Percentiles rank a stretch among this genome's conserved stretches.
These are phyloP conservation scores for Tetramorium bicarinatum DNA, from an alignment of 2,888 invertebrate species.

Conservation along the genomic window DNA sequence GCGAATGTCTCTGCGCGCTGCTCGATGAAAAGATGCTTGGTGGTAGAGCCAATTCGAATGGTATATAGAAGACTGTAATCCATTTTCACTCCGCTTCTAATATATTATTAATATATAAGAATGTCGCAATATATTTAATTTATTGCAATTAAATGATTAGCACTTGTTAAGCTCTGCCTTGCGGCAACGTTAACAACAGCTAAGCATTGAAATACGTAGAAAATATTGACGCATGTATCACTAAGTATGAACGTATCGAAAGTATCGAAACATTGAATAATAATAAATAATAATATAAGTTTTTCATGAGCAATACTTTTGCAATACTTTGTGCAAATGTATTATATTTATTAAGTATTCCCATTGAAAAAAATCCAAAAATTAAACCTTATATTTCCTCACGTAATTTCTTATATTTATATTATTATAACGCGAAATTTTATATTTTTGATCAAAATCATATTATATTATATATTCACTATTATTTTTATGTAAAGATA, in stretches of 20 bases:
- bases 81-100: neutral
- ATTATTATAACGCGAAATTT: neutral
- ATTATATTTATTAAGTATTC: neutral
- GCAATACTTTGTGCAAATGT: slow-evolving; percentile 1
- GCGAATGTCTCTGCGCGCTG: slow-evolving; percentile 21
- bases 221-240: neutral
- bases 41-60: neutral
- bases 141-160: slow-evolving; percentile 15
- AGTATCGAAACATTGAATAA: slow-evolving; percentile 1
- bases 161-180: slow-evolving; percentile 9
- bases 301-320: slow-evolving; percentile 8
- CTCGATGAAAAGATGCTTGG: slow-evolving; percentile 34
- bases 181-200: neutral
- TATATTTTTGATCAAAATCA: neutral
- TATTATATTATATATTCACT: slow-evolving; percentile 3
- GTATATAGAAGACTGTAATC: slow-evolving; percentile 38
- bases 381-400: neutral
- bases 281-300: slow-evolving; percentile 13
- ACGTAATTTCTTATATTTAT: slow-evolving; percentile 5
- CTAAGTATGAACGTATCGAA: neutral
- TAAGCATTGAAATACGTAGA: neutral
- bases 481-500: neutral
- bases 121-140: slow-evolving; percentile 25
- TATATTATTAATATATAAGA: slow-evolving; percentile 22
- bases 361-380: slow-evolving; percentile 24